Conservation (phyloP, 2,888 invertebrate species). For the Thumatha senex region DNA sequence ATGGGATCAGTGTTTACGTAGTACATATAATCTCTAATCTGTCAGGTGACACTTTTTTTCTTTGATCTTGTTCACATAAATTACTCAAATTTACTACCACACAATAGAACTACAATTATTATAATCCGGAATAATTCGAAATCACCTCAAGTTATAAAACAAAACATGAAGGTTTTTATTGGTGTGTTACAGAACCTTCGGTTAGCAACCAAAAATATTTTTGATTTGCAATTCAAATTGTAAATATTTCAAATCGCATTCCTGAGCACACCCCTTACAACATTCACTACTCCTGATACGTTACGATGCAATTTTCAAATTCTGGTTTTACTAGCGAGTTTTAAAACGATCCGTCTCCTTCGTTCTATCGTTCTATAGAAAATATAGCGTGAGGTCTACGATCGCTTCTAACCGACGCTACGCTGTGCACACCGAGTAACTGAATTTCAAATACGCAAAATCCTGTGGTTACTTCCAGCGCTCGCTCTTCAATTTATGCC, state of each 20-base stretch:
- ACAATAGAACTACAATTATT: neutral
- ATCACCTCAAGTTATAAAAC: neutral
- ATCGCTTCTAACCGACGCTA: slow-evolving; percentile 57
- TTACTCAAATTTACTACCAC: neutral
- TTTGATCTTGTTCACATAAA: slow-evolving; percentile 11
- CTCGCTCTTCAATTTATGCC: slow-evolving; percentile 74
- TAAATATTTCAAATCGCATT: slow-evolving; percentile 24
- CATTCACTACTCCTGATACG: slow-evolving; percentile 46
- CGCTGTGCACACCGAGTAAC: slow-evolving; percentile 59
- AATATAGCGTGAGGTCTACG: slow-evolving; percentile 48
- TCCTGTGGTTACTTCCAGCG: slow-evolving; percentile 67
- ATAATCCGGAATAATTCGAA: too few relatives aligned
- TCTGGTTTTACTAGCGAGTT: slow-evolving; percentile 52
- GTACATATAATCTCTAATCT: slow-evolving; percentile 13
- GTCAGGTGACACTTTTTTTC: slow-evolving; percentile 15
- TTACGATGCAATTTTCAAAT: slow-evolving; percentile 57
- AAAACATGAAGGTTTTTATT: too few relatives aligned
- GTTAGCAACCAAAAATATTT: too few relatives aligned
- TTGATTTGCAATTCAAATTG: slow-evolving; percentile 6
- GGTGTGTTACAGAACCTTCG: too few relatives aligned
- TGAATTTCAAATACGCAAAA: slow-evolving; percentile 78
- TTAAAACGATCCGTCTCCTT: slow-evolving; percentile 62
- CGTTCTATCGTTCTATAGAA: slow-evolving; percentile 54
- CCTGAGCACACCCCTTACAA: slow-evolving; percentile 31
- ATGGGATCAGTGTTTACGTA: slow-evolving; percentile 40